A percentile compares a stretch with the other conserved stretches of the same genome.
Evolutionary conservation across 1,140 invertebrate genomes (phyloP).

Genomic region (Acromyrmex heyeri): DNA sequence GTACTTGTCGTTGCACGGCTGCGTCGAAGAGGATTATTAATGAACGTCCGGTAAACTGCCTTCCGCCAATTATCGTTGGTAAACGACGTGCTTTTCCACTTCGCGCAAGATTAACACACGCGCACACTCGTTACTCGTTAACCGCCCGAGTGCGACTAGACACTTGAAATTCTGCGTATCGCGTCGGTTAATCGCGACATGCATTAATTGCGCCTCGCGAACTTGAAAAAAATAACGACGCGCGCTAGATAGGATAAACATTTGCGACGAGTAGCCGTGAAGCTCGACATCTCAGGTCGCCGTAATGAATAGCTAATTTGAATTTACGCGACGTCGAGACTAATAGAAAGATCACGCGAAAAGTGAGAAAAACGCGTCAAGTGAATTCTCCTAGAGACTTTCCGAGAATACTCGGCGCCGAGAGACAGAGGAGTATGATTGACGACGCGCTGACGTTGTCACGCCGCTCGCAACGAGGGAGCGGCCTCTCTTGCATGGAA

Average conservation of each 20-base stretch:
- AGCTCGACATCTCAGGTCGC: not conserved
- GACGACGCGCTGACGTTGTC: conserved; percentile 58
- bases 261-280: conserved; percentile 2
- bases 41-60: conserved; percentile 43
- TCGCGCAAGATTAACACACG: conserved; percentile 30
- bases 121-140: conserved; percentile 40
- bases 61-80: conserved; percentile 43
- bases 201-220: conserved; percentile 12
- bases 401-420: conserved; percentile 42
- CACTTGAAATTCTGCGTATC: conserved; percentile 39
- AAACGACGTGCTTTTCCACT: conserved; percentile 34
- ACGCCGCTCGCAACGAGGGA: conserved; percentile 34
- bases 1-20: not conserved
- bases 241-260: not conserved
- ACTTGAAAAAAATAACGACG: conserved; percentile 6
- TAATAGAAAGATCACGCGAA: conserved; percentile 21
- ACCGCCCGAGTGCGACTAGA: not conserved
- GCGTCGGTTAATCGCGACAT: conserved; percentile 38
- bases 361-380: conserved; percentile 17
- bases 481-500: conserved; percentile 13
- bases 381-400: not conserved
- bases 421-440: conserved; percentile 52
- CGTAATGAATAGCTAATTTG: conserved; percentile 19
- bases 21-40: conserved; percentile 54
- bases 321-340: not conserved